Base-by-base conservation (phyloP, 1,140 invertebrate genomes). In the Orchesella cincta region DNA sequence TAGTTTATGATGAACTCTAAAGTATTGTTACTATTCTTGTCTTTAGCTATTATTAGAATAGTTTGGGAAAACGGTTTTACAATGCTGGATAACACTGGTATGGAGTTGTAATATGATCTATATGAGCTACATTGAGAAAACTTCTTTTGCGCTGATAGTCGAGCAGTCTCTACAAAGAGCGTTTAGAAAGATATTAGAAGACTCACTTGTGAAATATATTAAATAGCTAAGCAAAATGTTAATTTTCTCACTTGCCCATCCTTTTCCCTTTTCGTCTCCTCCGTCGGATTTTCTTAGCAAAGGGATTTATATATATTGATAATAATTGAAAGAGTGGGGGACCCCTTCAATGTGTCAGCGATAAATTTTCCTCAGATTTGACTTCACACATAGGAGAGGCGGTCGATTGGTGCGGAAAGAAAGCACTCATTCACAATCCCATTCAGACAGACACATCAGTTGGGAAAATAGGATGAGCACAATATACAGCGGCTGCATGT, bases 321-420 rank as follows among this genome's bases (percentile, higher is more conserved):
- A 80, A 77, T 80, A 80, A 80, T 80, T 80, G 76, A 78, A 80
- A 73, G 75, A 79, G 76, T 80, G 76, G 78, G 62, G 73, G 76
- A 77, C 73, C 79, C 78, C 77, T 80, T 75, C 46, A 76, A 80
- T 70, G 77, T 78, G 76, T 78, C 79, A 74, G 77, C 72, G 74
- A 80, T 80, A 80, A 80, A 80, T 80, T 80, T 80, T 80, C 76
- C 74, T 70, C n/a, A 80, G 74, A 71, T 67, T 67, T 67, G 62
- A 67, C 62, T 79, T 79, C 78, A 79, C 78, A 79, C 78, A 64
- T 34, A 31, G 62, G 35, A 78, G 23, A 70, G 12, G 67, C 35
- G 39, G 39, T 16, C 73, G 73, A 51, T 28, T 26, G 18, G 34
- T 29, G 73, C 26, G 28, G 46, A 77, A 33, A 31, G 26, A 12